phyloP scores from a whole-genome alignment of 2,797 vertebrate genomes.

The Poecile montanus region DNA sequence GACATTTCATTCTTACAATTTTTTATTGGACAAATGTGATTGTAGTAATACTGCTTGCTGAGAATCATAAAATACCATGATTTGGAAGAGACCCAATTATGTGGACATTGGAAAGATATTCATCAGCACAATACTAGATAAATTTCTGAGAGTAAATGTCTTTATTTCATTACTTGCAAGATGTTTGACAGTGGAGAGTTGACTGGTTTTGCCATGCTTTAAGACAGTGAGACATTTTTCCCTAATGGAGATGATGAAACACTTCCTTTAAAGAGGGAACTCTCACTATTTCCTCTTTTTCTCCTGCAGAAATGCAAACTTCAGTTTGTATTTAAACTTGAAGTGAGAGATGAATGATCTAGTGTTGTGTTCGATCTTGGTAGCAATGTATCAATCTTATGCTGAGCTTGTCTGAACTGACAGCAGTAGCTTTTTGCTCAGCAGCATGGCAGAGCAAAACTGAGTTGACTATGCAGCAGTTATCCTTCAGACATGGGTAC shows the following conservation, averaged over 20 bases:
- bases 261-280: neutral
- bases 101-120: neutral
- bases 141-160: neutral
- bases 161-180: neutral
- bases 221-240: neutral
- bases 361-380: neutral
- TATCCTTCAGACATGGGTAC: slow-evolving; percentile 63
- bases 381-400: neutral
- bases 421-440: slow-evolving; percentile 50
- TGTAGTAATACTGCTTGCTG: neutral
- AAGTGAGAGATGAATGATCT: neutral
- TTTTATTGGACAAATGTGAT: neutral
- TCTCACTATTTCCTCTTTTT: neutral
- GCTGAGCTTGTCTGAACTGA: neutral
- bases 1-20: neutral
- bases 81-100: neutral
- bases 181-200: neutral
- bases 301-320: neutral
- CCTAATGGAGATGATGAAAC: neutral
- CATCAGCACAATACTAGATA: neutral
- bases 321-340: neutral
- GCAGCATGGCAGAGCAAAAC: slow-evolving; percentile 27
- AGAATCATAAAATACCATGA: fast-evolving
- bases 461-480: slow-evolving; percentile 50
- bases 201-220: neutral